Conservation (phyloP, 2,888 invertebrate genomes). For the Diarsia dahlii region DNA sequence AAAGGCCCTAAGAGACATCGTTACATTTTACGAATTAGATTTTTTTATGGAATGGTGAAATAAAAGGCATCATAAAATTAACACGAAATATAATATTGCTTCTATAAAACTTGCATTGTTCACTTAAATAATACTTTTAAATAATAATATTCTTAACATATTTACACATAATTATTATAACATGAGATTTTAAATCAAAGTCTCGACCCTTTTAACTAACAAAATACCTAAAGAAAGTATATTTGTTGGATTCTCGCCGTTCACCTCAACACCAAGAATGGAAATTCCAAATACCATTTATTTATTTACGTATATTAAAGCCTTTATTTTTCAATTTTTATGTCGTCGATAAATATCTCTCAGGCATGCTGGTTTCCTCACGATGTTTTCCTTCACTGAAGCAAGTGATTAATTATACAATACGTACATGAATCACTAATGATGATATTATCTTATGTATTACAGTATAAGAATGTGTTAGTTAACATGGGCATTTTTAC, state of each 20-base stretch:
- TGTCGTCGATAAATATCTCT: too few species aligned
- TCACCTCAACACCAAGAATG: neutral
- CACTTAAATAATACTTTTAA: conserved; percentile 47
- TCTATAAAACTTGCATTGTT: conserved; percentile 64
- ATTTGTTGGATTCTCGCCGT: neutral
- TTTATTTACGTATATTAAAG: too few species aligned
- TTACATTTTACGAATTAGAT: too few species aligned
- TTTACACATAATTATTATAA: conserved; percentile 60
- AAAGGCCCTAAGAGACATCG: too few species aligned
- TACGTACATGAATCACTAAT: too few species aligned
- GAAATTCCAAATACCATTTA: neutral
- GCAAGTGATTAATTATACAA: too few species aligned
- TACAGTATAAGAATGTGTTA: neutral
- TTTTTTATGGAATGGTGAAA: conserved; percentile 5
- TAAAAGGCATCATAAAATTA: conserved; percentile 58
- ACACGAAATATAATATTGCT: conserved; percentile 69
- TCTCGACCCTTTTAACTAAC: neutral
- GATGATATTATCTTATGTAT: too few species aligned
- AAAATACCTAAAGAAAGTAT: neutral
- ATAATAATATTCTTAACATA: conserved; percentile 51
- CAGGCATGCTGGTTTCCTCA: too few species aligned
- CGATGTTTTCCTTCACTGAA: too few species aligned
- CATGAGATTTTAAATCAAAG: conserved; percentile 57
- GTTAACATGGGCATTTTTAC: neutral
- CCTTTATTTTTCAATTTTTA: too few species aligned